Evolutionary conservation across 2,888 invertebrate species (phyloP), one percentile per base, ranked within the genome.

Genomic region (Platycheirus rosarum): DNA sequence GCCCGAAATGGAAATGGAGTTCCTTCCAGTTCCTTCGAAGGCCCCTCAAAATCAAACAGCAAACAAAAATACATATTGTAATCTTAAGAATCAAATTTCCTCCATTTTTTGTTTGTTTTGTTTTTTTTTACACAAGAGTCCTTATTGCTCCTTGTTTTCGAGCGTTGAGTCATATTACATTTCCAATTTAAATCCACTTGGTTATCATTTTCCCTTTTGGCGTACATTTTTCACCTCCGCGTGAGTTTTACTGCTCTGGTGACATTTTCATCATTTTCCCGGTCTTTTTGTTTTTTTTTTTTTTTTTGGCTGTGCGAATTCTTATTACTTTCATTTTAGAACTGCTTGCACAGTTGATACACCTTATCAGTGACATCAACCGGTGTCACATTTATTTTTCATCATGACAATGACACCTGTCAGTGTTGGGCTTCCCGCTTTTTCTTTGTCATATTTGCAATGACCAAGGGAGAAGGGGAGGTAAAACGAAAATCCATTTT

Each of bases 381-480:
- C 71, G 68, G 77, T 82, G 82, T 77, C 77, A 77, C 77, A 82
- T 82, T 82, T 77, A 77, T 82, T 73, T 77, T 62, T 29, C 76
- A 66, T 63, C 63, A 63, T 82, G 82, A 77, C 82, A 82, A 82
- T 77, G 77, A 82, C 77, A 82, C 68, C 77, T 77, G 82, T 77
- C 82, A 82, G 55, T 29, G 60, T 68, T 63, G 49, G 68, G 44
- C 44, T 44, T 68, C 57, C 29, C 23, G 51, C 29, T 23, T 57
- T 37, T 46, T 29, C 1, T 63, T 74, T 63, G 26, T 55, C 20
- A 40, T 20, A 44, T 55, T 66, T 29, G 66, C 16, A 2, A 60
- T 11, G n/a, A n/a, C 18, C 1, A 18, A 42, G 9, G 35, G 1
- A 35, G 46, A 11, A 44, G 9, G 5, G 6, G 14, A 57, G 4